A percentile compares a stretch with the other conserved stretches of the same genome.
These are phyloP conservation scores for Ageneiosus marmoratus DNA, from an alignment of 2,113 vertebrate species.

Conservation along the genomic window DNA sequence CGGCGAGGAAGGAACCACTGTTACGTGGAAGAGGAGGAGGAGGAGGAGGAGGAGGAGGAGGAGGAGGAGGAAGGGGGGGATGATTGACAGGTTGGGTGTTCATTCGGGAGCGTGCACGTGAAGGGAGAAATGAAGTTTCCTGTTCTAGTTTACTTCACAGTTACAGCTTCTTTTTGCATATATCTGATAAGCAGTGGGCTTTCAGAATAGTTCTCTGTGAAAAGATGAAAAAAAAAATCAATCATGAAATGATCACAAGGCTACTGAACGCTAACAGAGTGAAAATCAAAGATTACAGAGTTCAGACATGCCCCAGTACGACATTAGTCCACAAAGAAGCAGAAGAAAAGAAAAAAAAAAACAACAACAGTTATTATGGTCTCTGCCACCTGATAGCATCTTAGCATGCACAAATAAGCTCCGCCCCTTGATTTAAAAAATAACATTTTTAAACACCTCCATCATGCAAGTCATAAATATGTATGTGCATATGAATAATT, in stretches of 20 bases:
- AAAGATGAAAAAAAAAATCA: conserved; percentile 64
- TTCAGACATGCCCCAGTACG: conserved; percentile 59
- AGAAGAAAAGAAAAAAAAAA: conserved; percentile 3
- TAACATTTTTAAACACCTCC: conserved; percentile 63
- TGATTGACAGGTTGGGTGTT: conserved; percentile 34
- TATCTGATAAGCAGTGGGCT: conserved; percentile 74
- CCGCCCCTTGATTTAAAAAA: conserved; percentile 49
- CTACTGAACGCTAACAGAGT: conserved; percentile 40
- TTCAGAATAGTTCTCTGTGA: conserved; percentile 74
- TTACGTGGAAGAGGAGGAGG: background rate
- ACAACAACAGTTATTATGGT: conserved; percentile 70
- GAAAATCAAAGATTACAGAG: conserved; percentile 47
- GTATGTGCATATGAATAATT: conserved; percentile 63
- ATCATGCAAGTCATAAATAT: conserved; percentile 74
- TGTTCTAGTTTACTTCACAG: conserved; percentile 73
- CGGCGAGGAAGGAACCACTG: conserved; percentile 13
- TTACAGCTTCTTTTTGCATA: conserved; percentile 80
- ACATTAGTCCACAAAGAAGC: conserved; percentile 32
- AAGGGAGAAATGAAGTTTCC: conserved; percentile 67
- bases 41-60: too few relatives aligned
- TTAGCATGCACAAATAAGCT: conserved; percentile 73
- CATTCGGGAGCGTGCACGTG: conserved; percentile 46
- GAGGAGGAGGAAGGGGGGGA: background rate
- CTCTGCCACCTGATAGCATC: conserved; percentile 67
- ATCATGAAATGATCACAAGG: conserved; percentile 64